A percentile compares a stretch with the other conserved stretches of the same genome.
Evolutionary conservation across 1,140 invertebrate genomes (phyloP).

Genomic region (Luehdorfia chinensis): DNA sequence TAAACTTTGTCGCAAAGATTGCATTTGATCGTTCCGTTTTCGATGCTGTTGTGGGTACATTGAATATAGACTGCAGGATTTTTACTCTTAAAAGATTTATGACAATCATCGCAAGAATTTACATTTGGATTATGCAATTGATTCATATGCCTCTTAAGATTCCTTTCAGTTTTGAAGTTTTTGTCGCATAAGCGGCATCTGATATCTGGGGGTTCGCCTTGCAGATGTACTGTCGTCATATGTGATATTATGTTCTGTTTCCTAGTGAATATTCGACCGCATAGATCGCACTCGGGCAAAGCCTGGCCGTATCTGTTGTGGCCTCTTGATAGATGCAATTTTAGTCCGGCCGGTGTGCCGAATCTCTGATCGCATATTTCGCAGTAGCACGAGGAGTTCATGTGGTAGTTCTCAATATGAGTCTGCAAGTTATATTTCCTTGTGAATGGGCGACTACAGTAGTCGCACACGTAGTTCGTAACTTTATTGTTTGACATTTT

Average conservation of each 20-base stretch:
- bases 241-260: constrained; percentile 58
- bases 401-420: constrained; percentile 57
- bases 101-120: constrained; percentile 43
- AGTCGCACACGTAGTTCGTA: constrained; percentile 49
- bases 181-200: constrained; percentile 42
- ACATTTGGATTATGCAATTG: constrained; percentile 45
- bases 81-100: constrained; percentile 44
- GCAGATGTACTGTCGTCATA: constrained; percentile 52
- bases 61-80: constrained; percentile 42
- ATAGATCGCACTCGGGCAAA: constrained; percentile 57
- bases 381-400: constrained; percentile 42
- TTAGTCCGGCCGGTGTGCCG: constrained; percentile 37
- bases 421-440: constrained; percentile 54
- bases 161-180: constrained; percentile 45
- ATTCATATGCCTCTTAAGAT: constrained; percentile 47
- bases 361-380: constrained; percentile 46
- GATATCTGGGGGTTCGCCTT: constrained; percentile 30
- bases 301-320: constrained; percentile 46
- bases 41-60: constrained; percentile 19
- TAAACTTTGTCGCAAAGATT: constrained; percentile 46
- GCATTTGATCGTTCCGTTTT: constrained; percentile 33
- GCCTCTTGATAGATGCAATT: constrained; percentile 39
- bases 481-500: too few relatives aligned
- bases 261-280: constrained; percentile 52
- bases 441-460: constrained; percentile 50